Base-by-base conservation (phyloP, 2,797 vertebrate genomes). In the Mormyrus proboscirostris region DNA sequence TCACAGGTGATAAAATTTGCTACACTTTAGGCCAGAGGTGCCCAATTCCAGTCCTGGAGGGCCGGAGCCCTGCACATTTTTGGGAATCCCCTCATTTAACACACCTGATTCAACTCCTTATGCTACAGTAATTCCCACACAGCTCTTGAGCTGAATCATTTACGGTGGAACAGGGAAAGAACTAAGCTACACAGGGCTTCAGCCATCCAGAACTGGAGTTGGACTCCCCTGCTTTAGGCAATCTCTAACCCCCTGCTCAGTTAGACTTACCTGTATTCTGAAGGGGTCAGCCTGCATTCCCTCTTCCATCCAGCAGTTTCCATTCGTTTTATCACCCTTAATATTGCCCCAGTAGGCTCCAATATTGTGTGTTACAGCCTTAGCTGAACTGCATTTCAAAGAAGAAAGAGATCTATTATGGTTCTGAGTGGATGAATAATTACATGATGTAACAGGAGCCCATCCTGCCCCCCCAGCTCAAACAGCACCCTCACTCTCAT, bases 401-500 rank as follows among this genome's bases (percentile, higher is more conserved):
- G 76, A 76, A 89, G 53, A 85, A 86, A 88, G 51, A 50, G 44
- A 84, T 92, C 92, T 91, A 44, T 92, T 88, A 91, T 90, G 38
- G 38, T 79, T 41, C 73, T 79, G 38, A n/a, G 73, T 79, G 73
- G 73, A 79, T 79, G 73, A 44, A 79, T 79, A 79, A 79, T 41
- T 79, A 38, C 41, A 29, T 76, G 73, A 76, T 79, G 41, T 79
- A 79, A 44, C 10, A 16, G 38, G 29, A 12, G 3, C 62, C 55
- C 16, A 57, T 7, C 44, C 55, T 1, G 5, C 19, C 62, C n/a
- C 65, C 65, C 65, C 62, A 79, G 38, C 4, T 79, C 16, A 44
- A 41, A 44, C 73, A 79, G 16, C 38, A 44, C 38, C 73, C 73
- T 14, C 38, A 19, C 7, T 44, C 38, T 79, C 73, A 79, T 79